Evolutionary conservation across 2,888 invertebrate genomes (phyloP).

Genomic region (Trachelus tabidus): DNA sequence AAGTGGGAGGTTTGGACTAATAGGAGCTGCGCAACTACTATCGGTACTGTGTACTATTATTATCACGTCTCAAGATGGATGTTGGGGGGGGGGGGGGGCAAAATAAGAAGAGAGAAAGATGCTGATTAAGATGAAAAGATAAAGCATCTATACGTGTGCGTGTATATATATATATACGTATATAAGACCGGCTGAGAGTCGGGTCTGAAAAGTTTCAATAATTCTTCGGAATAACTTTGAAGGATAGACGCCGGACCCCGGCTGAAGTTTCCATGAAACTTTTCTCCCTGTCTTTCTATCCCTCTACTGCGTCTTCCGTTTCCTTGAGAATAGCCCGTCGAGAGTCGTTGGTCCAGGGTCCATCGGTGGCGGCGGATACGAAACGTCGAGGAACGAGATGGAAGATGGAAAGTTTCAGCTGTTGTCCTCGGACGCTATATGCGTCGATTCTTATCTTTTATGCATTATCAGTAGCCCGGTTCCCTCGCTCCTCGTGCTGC

Average conservation of each 20-base stretch:
- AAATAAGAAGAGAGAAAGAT: too few species aligned
- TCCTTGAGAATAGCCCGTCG: not conserved
- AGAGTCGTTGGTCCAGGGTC: not conserved
- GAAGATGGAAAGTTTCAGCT: conserved; percentile 9
- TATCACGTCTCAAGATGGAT: too few species aligned
- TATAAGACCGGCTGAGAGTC: conserved; percentile 16
- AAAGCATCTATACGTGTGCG: not conserved
- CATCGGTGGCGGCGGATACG: not conserved
- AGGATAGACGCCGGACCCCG: conserved; percentile 21
- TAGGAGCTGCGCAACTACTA: too few species aligned
- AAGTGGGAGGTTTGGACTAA: conserved; percentile 7
- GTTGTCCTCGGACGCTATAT: conserved; percentile 15
- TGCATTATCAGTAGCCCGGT: conserved; percentile 49
- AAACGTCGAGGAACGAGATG: not conserved
- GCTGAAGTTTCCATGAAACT: conserved; percentile 18
- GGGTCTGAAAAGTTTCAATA: conserved; percentile 52
- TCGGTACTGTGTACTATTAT: too few species aligned
- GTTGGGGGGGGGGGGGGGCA: too few species aligned
- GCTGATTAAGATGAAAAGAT: not conserved
- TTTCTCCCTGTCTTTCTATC: conserved; percentile 7
- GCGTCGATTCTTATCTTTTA: conserved; percentile 53
- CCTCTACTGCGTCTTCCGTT: conserved; percentile 6
- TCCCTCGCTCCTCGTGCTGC: conserved; percentile 23
- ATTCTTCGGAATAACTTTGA: conserved; percentile 57
- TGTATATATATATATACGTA: not conserved